A percentile compares a stretch with the other conserved stretches of the same genome.
Evolutionary conservation across 2,888 invertebrate species (phyloP).

Genomic region (Eumerus sabulonum): DNA sequence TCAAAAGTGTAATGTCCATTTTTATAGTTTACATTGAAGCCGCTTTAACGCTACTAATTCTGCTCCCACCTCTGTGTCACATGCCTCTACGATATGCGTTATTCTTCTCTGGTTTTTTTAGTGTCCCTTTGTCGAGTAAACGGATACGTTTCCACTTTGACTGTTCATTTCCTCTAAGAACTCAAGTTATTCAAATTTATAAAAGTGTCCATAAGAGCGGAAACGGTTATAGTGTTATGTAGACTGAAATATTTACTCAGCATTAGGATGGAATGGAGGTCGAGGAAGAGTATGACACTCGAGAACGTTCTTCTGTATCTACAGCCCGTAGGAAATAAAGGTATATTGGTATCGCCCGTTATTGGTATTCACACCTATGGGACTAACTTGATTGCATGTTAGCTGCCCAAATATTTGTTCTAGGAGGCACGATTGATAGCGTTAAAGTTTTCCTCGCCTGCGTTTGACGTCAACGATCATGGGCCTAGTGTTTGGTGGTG

Average conservation of each 20-base stretch:
- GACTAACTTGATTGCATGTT: constrained; percentile 15
- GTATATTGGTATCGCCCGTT: constrained; percentile 14
- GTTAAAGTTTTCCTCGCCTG: background rate
- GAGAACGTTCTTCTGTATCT: too few relatives aligned
- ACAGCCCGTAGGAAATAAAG: too few relatives aligned
- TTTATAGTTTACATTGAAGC: background rate
- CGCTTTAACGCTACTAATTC: background rate
- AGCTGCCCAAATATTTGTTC: constrained; percentile 6
- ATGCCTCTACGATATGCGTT: too few relatives aligned
- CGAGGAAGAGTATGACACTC: too few relatives aligned
- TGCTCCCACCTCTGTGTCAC: too few relatives aligned
- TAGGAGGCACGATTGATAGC: background rate
- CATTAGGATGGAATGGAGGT: too few relatives aligned
- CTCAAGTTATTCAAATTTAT: constrained; percentile 8
- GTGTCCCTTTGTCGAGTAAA: too few relatives aligned
- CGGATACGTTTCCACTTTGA: too few relatives aligned
- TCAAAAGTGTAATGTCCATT: constrained; percentile 27
- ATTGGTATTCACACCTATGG: constrained; percentile 11
- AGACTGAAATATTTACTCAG: too few relatives aligned
- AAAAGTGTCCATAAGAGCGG: background rate
- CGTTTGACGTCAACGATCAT: background rate
- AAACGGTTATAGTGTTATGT: background rate
- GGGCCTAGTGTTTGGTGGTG: background rate
- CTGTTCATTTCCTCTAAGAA: too few relatives aligned
- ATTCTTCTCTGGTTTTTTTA: too few relatives aligned